These are phyloP conservation scores for Oegoconia quadripuncta DNA, from an alignment of 2,888 invertebrate genomes.

Conservation along the genomic window DNA sequence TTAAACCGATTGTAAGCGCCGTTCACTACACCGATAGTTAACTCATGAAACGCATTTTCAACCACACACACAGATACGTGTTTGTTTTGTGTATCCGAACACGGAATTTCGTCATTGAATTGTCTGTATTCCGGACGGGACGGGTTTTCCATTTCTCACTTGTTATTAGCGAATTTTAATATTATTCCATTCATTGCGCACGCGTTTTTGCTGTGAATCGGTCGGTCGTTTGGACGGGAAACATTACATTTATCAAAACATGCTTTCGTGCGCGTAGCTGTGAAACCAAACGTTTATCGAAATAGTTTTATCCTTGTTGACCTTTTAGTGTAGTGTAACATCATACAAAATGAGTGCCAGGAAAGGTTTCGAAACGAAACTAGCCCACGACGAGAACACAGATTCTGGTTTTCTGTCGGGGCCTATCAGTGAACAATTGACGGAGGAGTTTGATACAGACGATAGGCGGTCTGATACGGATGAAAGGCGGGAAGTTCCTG, in stretches of 20 bases:
- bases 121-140: neutral
- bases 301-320: conserved; percentile 3
- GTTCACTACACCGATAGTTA: too few species aligned
- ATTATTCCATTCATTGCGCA: conserved; percentile 42
- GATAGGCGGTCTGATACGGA: conserved; percentile 11
- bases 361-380: conserved; percentile 53
- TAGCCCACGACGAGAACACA: conserved; percentile 46
- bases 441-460: conserved; percentile 28
- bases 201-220: conserved; percentile 33
- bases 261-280: conserved; percentile 40
- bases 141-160: conserved; percentile 1
- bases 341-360: conserved; percentile 59
- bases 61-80: too few species aligned
- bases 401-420: conserved; percentile 67
- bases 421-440: conserved; percentile 36
- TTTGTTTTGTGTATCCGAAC: conserved; percentile 2
- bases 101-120: neutral
- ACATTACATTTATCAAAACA: conserved; percentile 33
- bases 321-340: conserved; percentile 20
- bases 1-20: too few species aligned
- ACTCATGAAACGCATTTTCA: too few species aligned
- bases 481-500: neutral
- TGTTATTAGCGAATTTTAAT: neutral
- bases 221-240: conserved; percentile 36
- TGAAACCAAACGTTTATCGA: conserved; percentile 20